These are phyloP conservation scores for Proctacanthus coquilletti DNA, from an alignment of 1,140 invertebrate genomes.

Conservation along the genomic window DNA sequence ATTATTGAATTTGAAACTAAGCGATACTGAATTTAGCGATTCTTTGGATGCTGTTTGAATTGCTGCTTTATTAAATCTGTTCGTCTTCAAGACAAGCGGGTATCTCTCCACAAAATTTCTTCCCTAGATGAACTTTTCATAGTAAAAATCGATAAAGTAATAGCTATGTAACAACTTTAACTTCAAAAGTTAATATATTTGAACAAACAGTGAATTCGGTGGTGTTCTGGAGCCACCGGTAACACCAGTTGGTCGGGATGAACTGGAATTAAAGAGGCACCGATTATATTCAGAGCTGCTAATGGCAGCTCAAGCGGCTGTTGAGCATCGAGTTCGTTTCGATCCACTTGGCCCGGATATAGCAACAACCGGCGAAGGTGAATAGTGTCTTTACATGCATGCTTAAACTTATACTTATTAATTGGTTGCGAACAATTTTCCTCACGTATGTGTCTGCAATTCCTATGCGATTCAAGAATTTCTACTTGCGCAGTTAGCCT, in stretches of 20 bases:
- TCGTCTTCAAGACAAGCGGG: too few species aligned
- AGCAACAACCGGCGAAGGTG: conserved; percentile 42
- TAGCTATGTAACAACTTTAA: background rate
- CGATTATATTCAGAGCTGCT: conserved; percentile 61
- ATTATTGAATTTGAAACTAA: too few species aligned
- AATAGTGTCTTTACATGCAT: too few species aligned
- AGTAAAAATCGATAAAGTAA: background rate
- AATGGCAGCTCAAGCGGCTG: conserved; percentile 47
- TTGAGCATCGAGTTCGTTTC: conserved; percentile 57
- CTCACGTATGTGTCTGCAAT: too few species aligned
- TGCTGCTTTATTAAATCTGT: conserved; percentile 15
- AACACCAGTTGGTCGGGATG: conserved; percentile 58
- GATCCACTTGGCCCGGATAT: conserved; percentile 52
- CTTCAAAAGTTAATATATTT: background rate
- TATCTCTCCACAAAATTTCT: too few species aligned
- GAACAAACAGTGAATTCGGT: conserved; percentile 16
- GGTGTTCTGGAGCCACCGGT: conserved; percentile 51
- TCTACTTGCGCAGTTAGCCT: too few species aligned
- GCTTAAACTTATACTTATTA: too few species aligned
- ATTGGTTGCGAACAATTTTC: too few species aligned
- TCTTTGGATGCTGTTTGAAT: conserved; percentile 8
- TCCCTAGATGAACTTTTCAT: background rate
- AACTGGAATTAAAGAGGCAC: conserved; percentile 54
- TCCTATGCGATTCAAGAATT: too few species aligned
- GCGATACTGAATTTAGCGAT: too few species aligned